phyloP scores from a whole-genome alignment of 2,888 invertebrate species.

The Mellilla xanthometata region DNA sequence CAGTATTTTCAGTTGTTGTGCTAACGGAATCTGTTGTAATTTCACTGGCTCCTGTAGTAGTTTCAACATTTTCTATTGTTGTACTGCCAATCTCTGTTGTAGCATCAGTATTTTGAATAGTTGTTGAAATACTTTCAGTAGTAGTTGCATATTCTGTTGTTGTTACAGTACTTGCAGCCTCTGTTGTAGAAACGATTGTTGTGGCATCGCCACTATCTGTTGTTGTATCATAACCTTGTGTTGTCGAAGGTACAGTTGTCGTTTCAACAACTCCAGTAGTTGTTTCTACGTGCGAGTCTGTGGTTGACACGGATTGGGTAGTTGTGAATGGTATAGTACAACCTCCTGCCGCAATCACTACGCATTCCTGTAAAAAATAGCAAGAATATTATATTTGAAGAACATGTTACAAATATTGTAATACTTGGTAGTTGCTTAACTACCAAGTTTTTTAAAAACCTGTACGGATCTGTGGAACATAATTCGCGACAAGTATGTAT shows the following conservation, averaged over 20 bases:
- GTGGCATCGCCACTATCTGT: neutral
- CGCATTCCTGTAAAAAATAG: conserved; percentile 1
- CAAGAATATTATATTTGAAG: too few species aligned
- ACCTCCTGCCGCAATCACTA: conserved; percentile 7
- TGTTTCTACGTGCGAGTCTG: neutral
- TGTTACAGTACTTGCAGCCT: neutral
- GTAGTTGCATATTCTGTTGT: too few species aligned
- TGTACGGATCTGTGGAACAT: too few species aligned
- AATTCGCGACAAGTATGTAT: too few species aligned
- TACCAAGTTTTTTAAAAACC: too few species aligned
- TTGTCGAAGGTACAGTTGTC: neutral
- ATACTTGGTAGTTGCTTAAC: too few species aligned
- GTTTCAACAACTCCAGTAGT: neutral
- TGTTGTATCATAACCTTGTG: conserved; percentile 1
- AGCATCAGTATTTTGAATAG: too few species aligned
- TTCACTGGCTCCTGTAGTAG: neutral
- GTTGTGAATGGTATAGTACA: conserved; percentile 2
- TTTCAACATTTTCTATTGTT: too few species aligned
- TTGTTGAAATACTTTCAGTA: too few species aligned
- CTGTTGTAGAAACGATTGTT: neutral
- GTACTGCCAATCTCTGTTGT: too few species aligned
- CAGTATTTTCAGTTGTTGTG: neutral
- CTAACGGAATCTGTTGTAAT: conserved; percentile 1
- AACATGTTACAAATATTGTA: too few species aligned
- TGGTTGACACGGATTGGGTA: neutral